phyloP scores from a whole-genome alignment of 2,888 invertebrate species.

The Amorpha juglandis region DNA sequence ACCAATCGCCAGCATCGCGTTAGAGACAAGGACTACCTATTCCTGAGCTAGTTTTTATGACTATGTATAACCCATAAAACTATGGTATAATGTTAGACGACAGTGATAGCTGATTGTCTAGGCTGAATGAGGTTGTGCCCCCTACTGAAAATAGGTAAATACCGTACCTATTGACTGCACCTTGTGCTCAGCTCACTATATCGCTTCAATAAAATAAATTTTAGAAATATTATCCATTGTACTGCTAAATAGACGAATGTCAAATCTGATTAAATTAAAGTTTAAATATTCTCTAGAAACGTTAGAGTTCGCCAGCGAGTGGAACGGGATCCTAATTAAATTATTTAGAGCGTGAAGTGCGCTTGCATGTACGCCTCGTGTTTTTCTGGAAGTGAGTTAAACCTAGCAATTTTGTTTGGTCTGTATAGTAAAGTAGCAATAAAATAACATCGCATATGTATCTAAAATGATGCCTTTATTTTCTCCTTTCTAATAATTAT shows the following conservation, averaged over 20 bases:
- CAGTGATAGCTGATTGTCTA: no score
- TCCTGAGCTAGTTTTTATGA: no score
- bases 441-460: constrained; percentile 35
- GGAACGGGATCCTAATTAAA: constrained; percentile 82
- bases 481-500: constrained; percentile 32
- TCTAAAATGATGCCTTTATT: constrained; percentile 29
- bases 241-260: constrained; percentile 15
- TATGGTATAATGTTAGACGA: no score
- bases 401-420: constrained; percentile 50
- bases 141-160: no score
- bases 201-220: background rate
- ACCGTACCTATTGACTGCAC: background rate
- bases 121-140: no score
- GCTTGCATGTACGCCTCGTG: constrained; percentile 58
- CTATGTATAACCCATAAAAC: no score
- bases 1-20: no score
- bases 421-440: constrained; percentile 40
- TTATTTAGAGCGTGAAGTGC: constrained; percentile 74
- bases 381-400: constrained; percentile 59
- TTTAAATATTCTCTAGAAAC: constrained; percentile 69
- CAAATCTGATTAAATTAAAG: constrained; percentile 25
- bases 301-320: constrained; percentile 65
- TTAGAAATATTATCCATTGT: constrained; percentile 16
- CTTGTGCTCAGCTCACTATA: background rate
- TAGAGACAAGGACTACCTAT: no score